Evolutionary conservation across 2,797 vertebrate species (phyloP).

Genomic region (Cyprinodon diabolis): DNA sequence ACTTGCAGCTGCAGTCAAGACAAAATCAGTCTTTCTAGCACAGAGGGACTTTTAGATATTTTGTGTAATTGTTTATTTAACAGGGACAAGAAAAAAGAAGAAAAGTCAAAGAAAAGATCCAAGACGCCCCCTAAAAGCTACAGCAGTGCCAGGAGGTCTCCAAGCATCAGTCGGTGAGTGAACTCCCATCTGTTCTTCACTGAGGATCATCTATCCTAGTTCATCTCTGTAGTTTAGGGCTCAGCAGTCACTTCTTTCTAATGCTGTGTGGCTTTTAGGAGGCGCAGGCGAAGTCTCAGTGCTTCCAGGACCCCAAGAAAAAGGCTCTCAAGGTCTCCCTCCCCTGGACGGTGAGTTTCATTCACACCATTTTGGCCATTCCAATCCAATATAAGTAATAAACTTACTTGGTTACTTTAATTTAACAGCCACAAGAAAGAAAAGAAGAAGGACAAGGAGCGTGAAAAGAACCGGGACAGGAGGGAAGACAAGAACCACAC

Average conservation of each 20-base stretch:
- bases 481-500: constrained; percentile 86
- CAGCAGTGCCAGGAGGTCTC: constrained; percentile 92
- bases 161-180: constrained; percentile 91
- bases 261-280: constrained; percentile 63
- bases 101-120: constrained; percentile 95
- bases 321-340: constrained; percentile 89
- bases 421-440: constrained; percentile 90
- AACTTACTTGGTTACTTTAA: not conserved
- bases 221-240: not conserved
- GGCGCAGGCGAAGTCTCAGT: constrained; percentile 89
- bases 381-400: not conserved
- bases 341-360: constrained; percentile 86
- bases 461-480: constrained; percentile 90
- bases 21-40: not conserved
- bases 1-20: not conserved
- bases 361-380: accelerated
- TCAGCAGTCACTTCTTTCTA: not conserved
- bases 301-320: constrained; percentile 89
- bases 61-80: not conserved
- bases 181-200: no score
- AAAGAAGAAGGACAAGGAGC: constrained; percentile 98
- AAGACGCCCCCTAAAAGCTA: constrained; percentile 99
- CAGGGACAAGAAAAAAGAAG: constrained; percentile 96
- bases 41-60: not conserved
- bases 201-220: not conserved